Conservation (phyloP, 2,113 vertebrate genomes). For the Lasiurus cinereus region DNA sequence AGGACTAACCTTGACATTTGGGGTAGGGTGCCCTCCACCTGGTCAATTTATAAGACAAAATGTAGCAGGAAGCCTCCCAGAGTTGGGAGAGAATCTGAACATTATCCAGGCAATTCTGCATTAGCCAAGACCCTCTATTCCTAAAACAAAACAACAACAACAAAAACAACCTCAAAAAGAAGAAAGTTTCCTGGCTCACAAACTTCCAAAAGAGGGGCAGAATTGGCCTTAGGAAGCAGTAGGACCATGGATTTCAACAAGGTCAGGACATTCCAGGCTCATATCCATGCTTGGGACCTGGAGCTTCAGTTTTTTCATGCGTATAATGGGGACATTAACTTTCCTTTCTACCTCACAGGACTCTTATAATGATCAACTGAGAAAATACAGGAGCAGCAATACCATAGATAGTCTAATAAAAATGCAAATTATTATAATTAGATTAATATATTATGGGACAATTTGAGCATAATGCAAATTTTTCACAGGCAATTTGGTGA, state of each 20-base stretch:
- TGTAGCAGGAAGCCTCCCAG: background rate
- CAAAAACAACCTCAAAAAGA: background rate
- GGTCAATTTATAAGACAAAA: conserved; percentile 18
- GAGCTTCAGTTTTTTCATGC: background rate
- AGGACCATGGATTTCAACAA: background rate
- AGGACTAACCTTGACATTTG: background rate
- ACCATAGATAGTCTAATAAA: background rate
- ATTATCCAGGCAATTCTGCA: background rate
- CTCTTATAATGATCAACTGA: background rate
- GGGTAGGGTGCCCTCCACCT: background rate
- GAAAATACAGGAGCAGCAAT: background rate
- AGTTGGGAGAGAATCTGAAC: conserved; percentile 26
- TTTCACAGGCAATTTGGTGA: background rate
- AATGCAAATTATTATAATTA: background rate
- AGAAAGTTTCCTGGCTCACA: background rate
- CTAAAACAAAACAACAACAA: background rate
- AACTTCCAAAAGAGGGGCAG: conserved; percentile 3
- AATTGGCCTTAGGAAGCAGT: background rate
- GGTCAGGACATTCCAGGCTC: background rate
- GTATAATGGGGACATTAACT: background rate
- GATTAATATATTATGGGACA: background rate
- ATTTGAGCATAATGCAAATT: background rate
- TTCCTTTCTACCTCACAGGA: background rate
- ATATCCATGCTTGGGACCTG: background rate
- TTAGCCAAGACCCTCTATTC: background rate